These are phyloP conservation scores for Pseudochaenichthys georgianus DNA, from an alignment of 2,797 vertebrate genomes.

Conservation along the genomic window DNA sequence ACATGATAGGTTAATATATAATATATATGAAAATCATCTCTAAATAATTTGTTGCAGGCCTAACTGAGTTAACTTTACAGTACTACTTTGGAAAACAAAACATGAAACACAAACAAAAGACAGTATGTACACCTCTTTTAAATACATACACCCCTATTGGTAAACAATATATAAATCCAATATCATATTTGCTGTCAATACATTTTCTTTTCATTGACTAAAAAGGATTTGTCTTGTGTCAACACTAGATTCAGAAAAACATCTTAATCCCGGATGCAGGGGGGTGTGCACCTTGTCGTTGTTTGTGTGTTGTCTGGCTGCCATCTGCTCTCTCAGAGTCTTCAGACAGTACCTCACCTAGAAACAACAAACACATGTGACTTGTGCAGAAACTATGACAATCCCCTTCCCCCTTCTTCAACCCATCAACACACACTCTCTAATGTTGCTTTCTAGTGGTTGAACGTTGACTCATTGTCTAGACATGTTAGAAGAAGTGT, in stretches of 20 bases:
- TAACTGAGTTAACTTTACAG: no score
- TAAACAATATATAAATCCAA: neutral
- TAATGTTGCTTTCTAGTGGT: neutral
- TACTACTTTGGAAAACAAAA: neutral
- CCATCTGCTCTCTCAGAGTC: constrained; percentile 86
- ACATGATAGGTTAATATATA: neutral
- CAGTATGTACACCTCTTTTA: neutral
- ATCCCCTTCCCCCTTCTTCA: neutral
- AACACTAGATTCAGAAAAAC: neutral
- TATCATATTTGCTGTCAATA: neutral
- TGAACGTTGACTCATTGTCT: constrained; percentile 42
- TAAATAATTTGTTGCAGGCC: neutral
- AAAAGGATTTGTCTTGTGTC: neutral
- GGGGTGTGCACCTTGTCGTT: constrained; percentile 70
- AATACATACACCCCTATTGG: neutral
- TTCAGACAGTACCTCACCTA: constrained; percentile 89
- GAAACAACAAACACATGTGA: constrained; percentile 22
- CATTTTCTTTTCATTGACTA: neutral
- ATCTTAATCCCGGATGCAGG: neutral
- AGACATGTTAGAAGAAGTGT: neutral
- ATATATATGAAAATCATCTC: neutral
- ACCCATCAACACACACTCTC: constrained; percentile 2
- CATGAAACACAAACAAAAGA: neutral
- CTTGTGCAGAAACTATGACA: neutral
- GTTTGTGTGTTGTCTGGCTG: constrained; percentile 78